Percentiles rank a stretch among this genome's conserved stretches.
Conservation (phyloP, 2,797 vertebrate species). For the Podargus strigoides region DNA sequence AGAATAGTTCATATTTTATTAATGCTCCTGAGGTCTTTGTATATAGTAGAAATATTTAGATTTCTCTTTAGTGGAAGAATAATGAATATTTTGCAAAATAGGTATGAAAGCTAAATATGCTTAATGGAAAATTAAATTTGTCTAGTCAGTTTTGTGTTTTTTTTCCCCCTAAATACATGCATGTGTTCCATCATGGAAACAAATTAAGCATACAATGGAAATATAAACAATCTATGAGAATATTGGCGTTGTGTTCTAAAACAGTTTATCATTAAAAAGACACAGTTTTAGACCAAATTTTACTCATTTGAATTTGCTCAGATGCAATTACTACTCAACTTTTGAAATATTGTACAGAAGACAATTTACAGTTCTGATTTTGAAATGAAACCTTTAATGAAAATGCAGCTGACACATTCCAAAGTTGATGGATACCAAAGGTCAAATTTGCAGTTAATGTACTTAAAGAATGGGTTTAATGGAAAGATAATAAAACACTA, state of each 20-base stretch:
- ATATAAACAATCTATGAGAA: not conserved
- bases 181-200: not conserved
- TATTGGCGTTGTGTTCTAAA: not conserved
- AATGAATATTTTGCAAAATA: not conserved
- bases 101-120: not conserved
- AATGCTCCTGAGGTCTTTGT: not conserved
- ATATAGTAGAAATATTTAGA: not conserved
- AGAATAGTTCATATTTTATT: not conserved
- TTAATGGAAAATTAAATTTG: not conserved
- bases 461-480: conserved; percentile 44
- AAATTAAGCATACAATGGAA: not conserved
- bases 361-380: not conserved
- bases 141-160: no score
- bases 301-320: not conserved
- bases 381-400: not conserved
- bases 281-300: not conserved
- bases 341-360: not conserved
- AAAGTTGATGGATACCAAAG: conserved; percentile 25
- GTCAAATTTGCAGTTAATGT: conserved; percentile 51
- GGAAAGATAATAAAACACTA: conserved; percentile 63
- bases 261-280: not conserved
- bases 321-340: not conserved
- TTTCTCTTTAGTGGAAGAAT: not conserved
- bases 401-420: conserved; percentile 40
- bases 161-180: not conserved